Evolutionary conservation across 2,113 vertebrate genomes (phyloP).

Genomic region (Triplophysa tibetana): DNA sequence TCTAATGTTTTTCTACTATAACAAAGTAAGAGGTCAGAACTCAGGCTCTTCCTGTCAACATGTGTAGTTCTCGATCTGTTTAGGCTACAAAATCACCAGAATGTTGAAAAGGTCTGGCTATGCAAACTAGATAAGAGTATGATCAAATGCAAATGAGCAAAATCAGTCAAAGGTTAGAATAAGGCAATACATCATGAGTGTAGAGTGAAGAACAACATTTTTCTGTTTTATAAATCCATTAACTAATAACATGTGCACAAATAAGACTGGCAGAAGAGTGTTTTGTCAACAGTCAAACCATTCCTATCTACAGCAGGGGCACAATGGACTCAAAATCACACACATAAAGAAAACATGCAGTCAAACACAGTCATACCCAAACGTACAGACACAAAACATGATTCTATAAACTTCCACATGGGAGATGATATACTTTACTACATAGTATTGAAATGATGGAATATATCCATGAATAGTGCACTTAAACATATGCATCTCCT

Average conservation of each 20-base stretch:
- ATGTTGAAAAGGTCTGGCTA: too few relatives aligned
- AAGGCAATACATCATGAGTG: conserved; percentile 72
- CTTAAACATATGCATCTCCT: not conserved
- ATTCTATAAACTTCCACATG: not conserved
- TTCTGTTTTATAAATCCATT: too few relatives aligned
- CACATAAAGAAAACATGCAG: too few relatives aligned
- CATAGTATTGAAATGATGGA: not conserved
- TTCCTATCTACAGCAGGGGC: not conserved
- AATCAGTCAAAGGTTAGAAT: conserved; percentile 66
- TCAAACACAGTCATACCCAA: conserved; percentile 74
- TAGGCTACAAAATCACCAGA: too few relatives aligned
- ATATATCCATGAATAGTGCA: not conserved
- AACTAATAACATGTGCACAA: too few relatives aligned
- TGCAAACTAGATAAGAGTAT: too few relatives aligned
- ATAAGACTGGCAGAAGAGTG: conserved; percentile 77
- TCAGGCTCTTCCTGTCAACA: too few relatives aligned
- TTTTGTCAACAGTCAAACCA: conserved; percentile 90
- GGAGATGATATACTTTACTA: not conserved
- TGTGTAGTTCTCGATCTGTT: too few relatives aligned
- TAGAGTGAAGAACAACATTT: not conserved
- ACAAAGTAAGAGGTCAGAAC: not conserved
- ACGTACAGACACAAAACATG: not conserved
- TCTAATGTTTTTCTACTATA: conserved; percentile 14
- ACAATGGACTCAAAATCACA: not conserved
- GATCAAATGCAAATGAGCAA: too few relatives aligned